Evolutionary conservation across 2,797 vertebrate species (phyloP).

Genomic region (Emydoidea blandingii): DNA sequence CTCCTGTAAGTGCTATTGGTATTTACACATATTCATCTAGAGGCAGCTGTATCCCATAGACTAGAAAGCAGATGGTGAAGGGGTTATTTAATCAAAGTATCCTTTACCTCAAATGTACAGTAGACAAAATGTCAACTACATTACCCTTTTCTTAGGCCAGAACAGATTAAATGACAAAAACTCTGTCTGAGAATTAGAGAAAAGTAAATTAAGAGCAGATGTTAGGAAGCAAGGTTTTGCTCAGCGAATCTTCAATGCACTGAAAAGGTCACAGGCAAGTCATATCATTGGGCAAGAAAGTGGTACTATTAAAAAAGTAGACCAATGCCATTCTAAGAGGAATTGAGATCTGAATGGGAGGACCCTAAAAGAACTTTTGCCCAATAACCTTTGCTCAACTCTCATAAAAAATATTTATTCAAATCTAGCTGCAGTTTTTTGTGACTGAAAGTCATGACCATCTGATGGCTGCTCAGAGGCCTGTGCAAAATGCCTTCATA

Average conservation of each 20-base stretch:
- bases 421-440: neutral
- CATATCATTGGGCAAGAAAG: neutral
- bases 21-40: neutral
- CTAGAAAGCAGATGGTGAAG: neutral
- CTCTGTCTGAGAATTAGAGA: neutral
- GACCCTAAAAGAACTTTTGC: neutral
- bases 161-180: neutral
- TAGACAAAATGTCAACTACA: neutral
- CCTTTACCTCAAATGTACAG: neutral
- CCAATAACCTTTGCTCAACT: neutral
- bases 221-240: neutral
- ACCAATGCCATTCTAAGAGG: neutral
- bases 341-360: neutral
- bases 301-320: neutral
- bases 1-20: neutral
- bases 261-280: neutral
- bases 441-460: neutral
- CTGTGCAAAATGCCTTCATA: neutral
- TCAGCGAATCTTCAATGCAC: neutral
- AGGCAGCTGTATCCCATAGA: neutral
- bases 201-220: neutral
- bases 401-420: neutral
- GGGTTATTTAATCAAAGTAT: neutral
- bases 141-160: neutral
- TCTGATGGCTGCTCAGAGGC: neutral